Evolutionary conservation across 1,140 invertebrate species (phyloP).

Genomic region (Philopotamus ludificatus): DNA sequence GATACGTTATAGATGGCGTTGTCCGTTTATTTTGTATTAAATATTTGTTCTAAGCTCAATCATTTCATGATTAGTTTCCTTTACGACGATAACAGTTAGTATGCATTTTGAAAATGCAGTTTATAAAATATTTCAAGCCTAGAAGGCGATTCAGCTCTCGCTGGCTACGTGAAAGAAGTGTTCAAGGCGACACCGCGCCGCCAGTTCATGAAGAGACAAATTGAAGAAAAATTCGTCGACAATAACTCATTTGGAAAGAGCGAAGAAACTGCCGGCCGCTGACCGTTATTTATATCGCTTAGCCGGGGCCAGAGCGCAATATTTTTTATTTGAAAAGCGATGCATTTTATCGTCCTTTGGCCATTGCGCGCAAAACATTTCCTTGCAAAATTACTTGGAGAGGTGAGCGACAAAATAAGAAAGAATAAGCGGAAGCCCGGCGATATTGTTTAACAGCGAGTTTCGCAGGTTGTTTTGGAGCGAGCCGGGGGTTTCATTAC

Average conservation of each 20-base stretch:
- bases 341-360: slow-evolving; percentile 20
- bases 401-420: neutral
- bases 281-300: slow-evolving; percentile 16
- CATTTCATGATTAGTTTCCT: too few relatives aligned
- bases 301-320: neutral
- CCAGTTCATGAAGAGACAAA: slow-evolving; percentile 6
- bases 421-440: neutral
- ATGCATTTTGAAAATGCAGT: too few relatives aligned
- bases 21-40: too few relatives aligned
- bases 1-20: too few relatives aligned
- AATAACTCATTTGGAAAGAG: slow-evolving; percentile 23
- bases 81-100: too few relatives aligned
- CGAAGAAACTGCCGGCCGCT: neutral
- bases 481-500: neutral
- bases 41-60: too few relatives aligned
- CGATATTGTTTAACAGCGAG: slow-evolving; percentile 18
- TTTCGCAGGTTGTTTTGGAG: slow-evolving; percentile 4
- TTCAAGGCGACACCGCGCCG: neutral
- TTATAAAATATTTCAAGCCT: too few relatives aligned
- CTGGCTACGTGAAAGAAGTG: too few relatives aligned
- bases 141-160: too few relatives aligned
- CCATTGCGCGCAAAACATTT: neutral
- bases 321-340: slow-evolving; percentile 23
- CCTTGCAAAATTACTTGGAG: slow-evolving; percentile 3
- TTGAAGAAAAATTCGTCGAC: slow-evolving; percentile 20